Evolutionary conservation across 2,888 invertebrate species (phyloP), one percentile per base, ranked within the genome.

Genomic region (Julus scanicus): DNA sequence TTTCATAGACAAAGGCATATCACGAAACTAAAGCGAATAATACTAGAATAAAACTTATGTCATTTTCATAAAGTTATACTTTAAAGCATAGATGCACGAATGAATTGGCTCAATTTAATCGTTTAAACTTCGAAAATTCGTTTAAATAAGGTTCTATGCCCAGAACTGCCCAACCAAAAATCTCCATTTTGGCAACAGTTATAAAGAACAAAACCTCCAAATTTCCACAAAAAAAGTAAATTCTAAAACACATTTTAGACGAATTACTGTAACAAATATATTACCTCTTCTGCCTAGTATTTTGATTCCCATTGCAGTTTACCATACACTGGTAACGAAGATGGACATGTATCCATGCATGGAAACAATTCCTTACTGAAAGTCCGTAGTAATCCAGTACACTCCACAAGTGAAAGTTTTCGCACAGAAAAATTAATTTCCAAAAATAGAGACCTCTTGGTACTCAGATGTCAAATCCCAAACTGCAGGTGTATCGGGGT

Each of bases 201-300:
- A 8, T 44, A 44, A 44, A 44, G 0, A 44, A 8, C 5, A 8
- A 44, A 8, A 44, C 44, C 44, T 44, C 44, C 44, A 44, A 44
- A 44, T 44, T 44, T 8, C 44, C 44, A 44, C 29, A 29, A 1
- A 29, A 44, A 8, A 44, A 44, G 44, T 8, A 44, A 44, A 8
- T 8, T 8, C 44, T 8, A 8, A 44, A 53, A 53, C 53, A 53
- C 53, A 53, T 1, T 0, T 13, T 4, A 17, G 4, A 17, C 0
- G 53, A 49, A 49, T 49, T 53, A 53, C 15, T 1, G 53, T 53
- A 15, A 15, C 0, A 15, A 0, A 86, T 11, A 53, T 20, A 53
- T 85, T 88, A 88, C 88, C 88, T 88, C 88, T 88, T 84, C 53
- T 40, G 53, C 84, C 88, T 53, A 88, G 9, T 37, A 84, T 88